Evolutionary conservation across 2,797 vertebrate genomes (phyloP).

Genomic region (Myoxocephalus aenaeus): DNA sequence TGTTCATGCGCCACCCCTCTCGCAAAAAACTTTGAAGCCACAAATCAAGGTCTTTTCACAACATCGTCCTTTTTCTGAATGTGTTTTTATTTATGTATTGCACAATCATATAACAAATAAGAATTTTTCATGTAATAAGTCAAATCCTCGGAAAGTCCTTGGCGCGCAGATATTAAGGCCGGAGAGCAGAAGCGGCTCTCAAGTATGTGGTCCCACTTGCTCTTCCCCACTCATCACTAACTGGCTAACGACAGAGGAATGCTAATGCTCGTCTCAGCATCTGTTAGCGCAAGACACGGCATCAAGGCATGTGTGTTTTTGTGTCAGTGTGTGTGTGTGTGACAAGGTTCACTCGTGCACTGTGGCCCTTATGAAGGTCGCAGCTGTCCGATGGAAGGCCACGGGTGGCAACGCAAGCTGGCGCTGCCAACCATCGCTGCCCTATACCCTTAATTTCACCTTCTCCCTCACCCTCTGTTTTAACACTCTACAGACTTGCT

Average conservation of each 20-base stretch:
- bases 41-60: constrained; percentile 10
- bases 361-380: constrained; percentile 66
- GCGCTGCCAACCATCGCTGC: constrained; percentile 50
- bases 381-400: constrained; percentile 64
- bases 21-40: background rate
- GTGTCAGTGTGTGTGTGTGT: constrained; percentile 14
- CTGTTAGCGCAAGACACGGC: constrained; percentile 27
- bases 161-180: constrained; percentile 15
- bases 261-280: constrained; percentile 59
- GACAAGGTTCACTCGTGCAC: constrained; percentile 38
- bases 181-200: constrained; percentile 36
- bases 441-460: constrained; percentile 65
- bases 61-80: background rate
- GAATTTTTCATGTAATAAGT: constrained; percentile 17
- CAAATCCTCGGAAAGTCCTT: constrained; percentile 57
- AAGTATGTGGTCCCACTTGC: constrained; percentile 39
- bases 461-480: constrained; percentile 41
- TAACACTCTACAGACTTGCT: background rate
- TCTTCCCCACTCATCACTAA: constrained; percentile 55
- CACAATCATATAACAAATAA: too few relatives aligned
- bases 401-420: constrained; percentile 71
- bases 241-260: constrained; percentile 58
- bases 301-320: background rate
- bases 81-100: background rate
- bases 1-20: background rate